phyloP scores from a whole-genome alignment of 64 coral and sea anemone species.

The Platygyra sinensis region DNA sequence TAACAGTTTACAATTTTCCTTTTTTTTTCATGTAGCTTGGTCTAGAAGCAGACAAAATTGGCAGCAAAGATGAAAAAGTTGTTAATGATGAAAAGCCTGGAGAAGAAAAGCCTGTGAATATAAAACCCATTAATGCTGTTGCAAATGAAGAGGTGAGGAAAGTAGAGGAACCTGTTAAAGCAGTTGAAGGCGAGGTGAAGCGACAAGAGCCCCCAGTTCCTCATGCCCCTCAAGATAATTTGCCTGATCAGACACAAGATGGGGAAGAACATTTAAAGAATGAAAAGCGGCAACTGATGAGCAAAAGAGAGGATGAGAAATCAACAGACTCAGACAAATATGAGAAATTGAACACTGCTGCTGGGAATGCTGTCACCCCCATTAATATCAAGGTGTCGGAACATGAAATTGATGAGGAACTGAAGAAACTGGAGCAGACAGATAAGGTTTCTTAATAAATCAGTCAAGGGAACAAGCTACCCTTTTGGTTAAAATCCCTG shows the following conservation, averaged over 20 bases:
- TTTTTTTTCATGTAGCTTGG: conserved; percentile 5
- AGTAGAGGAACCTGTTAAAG: neutral
- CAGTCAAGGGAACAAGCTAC: neutral
- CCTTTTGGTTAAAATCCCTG: neutral
- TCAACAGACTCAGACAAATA: neutral
- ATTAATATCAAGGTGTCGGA: neutral
- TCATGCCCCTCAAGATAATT: conserved; percentile 58
- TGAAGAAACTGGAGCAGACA: conserved; percentile 20
- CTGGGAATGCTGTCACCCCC: neutral
- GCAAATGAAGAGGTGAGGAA: conserved; percentile 10
- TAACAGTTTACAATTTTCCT: no score
- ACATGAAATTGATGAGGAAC: conserved; percentile 41
- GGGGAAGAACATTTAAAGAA: conserved; percentile 29
- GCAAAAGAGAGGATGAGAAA: conserved; percentile 33
- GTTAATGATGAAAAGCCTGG: neutral
- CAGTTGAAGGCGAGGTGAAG: conserved; percentile 14
- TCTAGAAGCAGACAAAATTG: neutral
- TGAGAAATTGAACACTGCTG: neutral
- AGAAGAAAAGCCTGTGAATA: neutral
- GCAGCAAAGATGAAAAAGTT: neutral
- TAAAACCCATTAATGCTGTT: neutral
- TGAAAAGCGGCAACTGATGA: conserved; percentile 74
- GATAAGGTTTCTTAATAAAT: conserved; percentile 24
- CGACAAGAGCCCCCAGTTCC: conserved; percentile 80
- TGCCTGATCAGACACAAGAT: conserved; percentile 9